Evolutionary conservation across 2,113 vertebrate species (phyloP).

Genomic region (Pachyramphus minor): DNA sequence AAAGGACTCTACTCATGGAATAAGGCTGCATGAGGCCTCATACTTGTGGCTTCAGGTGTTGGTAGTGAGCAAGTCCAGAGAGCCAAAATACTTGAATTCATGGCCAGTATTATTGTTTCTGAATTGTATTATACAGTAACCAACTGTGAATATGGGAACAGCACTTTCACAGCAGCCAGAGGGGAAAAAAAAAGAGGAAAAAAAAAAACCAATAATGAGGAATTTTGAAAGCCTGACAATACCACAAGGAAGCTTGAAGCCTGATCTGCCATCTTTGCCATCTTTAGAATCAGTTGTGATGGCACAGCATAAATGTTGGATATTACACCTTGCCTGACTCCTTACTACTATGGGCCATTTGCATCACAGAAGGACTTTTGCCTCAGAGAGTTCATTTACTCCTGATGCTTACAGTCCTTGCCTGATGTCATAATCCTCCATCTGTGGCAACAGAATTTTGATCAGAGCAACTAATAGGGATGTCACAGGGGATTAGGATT

Average conservation of each 20-base stretch:
- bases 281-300: not conserved
- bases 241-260: not conserved
- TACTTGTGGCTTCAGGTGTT: not conserved
- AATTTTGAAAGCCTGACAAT: not conserved
- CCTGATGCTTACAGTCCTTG: not conserved
- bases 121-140: not conserved
- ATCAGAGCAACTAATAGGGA: conserved; percentile 22
- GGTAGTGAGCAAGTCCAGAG: not conserved
- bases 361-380: conserved; percentile 2
- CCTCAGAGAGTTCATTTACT: not conserved
- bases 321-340: not conserved
- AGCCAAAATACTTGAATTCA: not conserved
- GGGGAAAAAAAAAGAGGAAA: rapidly evolving
- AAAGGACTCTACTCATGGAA: not conserved
- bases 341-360: not conserved
- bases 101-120: not conserved
- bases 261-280: not conserved
- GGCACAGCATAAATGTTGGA: not conserved
- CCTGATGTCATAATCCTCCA: conserved; percentile 26
- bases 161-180: not conserved
- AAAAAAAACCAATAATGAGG: not conserved
- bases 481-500: conserved; percentile 48
- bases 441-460: conserved; percentile 14
- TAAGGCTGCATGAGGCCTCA: not conserved
- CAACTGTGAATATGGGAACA: not conserved